A percentile compares a stretch with the other conserved stretches of the same genome.
Conservation (phyloP, 2,113 vertebrate species). For the Pomatorhinus ruficollis region DNA sequence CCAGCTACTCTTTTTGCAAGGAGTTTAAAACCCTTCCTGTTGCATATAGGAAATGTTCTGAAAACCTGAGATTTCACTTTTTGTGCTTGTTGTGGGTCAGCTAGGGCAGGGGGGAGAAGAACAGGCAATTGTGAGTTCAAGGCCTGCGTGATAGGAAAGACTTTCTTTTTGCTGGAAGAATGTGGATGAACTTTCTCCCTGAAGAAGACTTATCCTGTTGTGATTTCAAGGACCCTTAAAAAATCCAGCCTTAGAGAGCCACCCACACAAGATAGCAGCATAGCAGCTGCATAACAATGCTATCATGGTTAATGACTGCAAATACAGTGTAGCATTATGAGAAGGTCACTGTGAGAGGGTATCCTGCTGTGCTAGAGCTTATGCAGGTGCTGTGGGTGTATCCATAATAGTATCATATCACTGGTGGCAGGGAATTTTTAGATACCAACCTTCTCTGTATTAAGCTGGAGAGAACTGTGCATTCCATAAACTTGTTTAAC, state of each 20-base stretch:
- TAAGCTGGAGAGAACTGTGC: neutral
- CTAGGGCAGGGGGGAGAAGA: neutral
- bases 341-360: conserved; percentile 35
- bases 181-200: conserved; percentile 61
- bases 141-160: conserved; percentile 40
- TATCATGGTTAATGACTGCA: conserved; percentile 1
- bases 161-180: conserved; percentile 56
- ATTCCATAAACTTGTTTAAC: conserved; percentile 55
- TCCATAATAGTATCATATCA: conserved; percentile 7
- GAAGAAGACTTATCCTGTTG: conserved; percentile 68
- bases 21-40: conserved; percentile 32
- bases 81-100: conserved; percentile 23
- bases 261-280: conserved; percentile 36
- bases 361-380: conserved; percentile 17
- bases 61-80: conserved; percentile 48
- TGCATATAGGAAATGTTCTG: conserved; percentile 34
- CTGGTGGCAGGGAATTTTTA: conserved; percentile 16
- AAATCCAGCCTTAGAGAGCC: conserved; percentile 37
- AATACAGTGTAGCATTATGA: neutral
- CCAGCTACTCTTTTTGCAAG: neutral
- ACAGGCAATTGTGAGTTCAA: conserved; percentile 56
- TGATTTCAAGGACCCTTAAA: conserved; percentile 70
- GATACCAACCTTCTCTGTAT: neutral
- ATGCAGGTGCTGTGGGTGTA: conserved; percentile 39
- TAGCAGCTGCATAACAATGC: conserved; percentile 61